Conservation (phyloP, 2,113 vertebrate species). For the Tinamus guttatus region DNA sequence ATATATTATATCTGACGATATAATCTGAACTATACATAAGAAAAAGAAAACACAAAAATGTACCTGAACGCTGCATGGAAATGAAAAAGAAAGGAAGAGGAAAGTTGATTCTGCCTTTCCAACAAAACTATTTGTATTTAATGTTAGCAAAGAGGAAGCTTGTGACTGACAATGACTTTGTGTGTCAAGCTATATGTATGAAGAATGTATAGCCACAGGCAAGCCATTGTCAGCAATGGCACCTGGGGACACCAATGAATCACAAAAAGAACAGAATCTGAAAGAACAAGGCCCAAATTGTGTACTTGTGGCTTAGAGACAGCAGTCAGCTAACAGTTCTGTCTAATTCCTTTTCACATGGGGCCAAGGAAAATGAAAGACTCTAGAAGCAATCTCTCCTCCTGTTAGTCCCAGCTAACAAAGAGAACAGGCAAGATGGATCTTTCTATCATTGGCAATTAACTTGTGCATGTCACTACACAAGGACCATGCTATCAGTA, state of each 20-base stretch:
- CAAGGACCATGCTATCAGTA: neutral
- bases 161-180: slow-evolving; percentile 3
- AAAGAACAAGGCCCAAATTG: neutral
- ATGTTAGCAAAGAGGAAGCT: neutral
- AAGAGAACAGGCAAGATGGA: neutral
- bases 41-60: neutral
- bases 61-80: neutral
- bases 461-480: neutral
- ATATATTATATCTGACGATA: too few relatives aligned
- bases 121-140: neutral
- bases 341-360: slow-evolving; percentile 35
- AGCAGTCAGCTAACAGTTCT: neutral
- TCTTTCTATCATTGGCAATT: neutral
- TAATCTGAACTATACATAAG: neutral
- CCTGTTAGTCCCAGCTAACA: neutral
- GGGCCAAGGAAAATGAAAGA: neutral
- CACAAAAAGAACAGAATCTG: slow-evolving; percentile 1
- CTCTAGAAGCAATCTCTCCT: neutral
- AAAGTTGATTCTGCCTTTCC: neutral
- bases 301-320: slow-evolving; percentile 5
- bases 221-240: slow-evolving; percentile 20
- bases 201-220: slow-evolving; percentile 62
- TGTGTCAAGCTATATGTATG: slow-evolving; percentile 20
- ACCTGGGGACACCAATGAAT: slow-evolving; percentile 35
- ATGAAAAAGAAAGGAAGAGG: neutral